Evolutionary conservation across 2,888 invertebrate genomes (phyloP).

Genomic region (Sphecodes monilicornis): DNA sequence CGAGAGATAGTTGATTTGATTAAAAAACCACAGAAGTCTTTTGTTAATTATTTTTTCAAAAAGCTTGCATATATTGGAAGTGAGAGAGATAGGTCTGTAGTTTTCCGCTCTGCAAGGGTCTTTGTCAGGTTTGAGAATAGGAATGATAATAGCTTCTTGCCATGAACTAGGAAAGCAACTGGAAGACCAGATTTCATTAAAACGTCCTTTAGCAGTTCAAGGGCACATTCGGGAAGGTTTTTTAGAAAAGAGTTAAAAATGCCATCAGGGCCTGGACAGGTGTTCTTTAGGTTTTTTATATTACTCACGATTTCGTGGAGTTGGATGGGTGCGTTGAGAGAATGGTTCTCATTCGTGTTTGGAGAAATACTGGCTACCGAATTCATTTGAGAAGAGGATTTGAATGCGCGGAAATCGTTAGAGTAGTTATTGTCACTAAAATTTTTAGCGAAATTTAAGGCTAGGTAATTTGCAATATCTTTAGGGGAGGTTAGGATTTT

Average conservation of each 20-base stretch:
- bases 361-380: rapidly evolving
- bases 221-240: not conserved
- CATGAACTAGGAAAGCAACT: not conserved
- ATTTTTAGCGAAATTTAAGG: not conserved
- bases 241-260: not conserved
- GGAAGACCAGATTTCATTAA: not conserved
- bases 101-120: not conserved
- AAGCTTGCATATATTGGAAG: not conserved
- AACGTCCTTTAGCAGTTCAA: not conserved
- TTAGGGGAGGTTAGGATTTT: not conserved
- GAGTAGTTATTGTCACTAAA: not conserved
- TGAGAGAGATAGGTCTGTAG: not conserved
- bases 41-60: no score
- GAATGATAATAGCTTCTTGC: not conserved
- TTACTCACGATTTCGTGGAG: not conserved
- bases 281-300: not conserved
- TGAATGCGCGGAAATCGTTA: not conserved
- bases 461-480: no score
- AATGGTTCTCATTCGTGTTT: not conserved
- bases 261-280: not conserved
- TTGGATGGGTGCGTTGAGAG: not conserved
- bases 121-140: not conserved
- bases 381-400: not conserved
- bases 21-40: no score
- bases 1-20: no score